Evolutionary conservation across 2,113 vertebrate genomes (phyloP).

Genomic region (Canis aureus): DNA sequence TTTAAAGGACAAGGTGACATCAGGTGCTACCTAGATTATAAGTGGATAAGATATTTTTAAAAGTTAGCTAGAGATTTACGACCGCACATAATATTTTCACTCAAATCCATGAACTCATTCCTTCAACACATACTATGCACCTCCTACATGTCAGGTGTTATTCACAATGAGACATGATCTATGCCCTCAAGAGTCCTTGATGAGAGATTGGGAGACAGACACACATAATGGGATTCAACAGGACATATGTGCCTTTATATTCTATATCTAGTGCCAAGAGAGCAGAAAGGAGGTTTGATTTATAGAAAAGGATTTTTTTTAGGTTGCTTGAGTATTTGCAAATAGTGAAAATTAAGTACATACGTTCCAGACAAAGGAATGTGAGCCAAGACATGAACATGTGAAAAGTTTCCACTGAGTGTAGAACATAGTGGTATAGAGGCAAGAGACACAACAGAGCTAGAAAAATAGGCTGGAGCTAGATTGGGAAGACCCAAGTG

Average conservation of each 20-base stretch:
- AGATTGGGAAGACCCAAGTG: background rate
- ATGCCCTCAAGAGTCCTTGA: background rate
- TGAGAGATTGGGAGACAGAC: background rate
- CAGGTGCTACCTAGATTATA: background rate
- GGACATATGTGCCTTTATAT: background rate
- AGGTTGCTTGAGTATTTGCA: background rate
- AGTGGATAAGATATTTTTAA: background rate
- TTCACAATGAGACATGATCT: background rate
- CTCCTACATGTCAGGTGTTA: background rate
- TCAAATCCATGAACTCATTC: background rate
- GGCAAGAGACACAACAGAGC: background rate
- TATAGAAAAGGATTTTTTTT: background rate
- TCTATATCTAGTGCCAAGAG: background rate
- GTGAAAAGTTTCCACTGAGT: background rate
- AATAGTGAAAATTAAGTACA: background rate
- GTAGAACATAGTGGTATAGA: background rate
- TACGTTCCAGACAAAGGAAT: background rate
- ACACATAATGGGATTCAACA: background rate
- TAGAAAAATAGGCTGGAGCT: background rate
- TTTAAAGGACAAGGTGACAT: background rate
- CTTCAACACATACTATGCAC: background rate
- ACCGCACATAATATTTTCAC: background rate
- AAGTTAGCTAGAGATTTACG: background rate
- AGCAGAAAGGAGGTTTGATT: background rate
- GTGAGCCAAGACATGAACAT: background rate